Conservation (phyloP, 2,888 invertebrate genomes). For the Oxycera nigricornis region DNA sequence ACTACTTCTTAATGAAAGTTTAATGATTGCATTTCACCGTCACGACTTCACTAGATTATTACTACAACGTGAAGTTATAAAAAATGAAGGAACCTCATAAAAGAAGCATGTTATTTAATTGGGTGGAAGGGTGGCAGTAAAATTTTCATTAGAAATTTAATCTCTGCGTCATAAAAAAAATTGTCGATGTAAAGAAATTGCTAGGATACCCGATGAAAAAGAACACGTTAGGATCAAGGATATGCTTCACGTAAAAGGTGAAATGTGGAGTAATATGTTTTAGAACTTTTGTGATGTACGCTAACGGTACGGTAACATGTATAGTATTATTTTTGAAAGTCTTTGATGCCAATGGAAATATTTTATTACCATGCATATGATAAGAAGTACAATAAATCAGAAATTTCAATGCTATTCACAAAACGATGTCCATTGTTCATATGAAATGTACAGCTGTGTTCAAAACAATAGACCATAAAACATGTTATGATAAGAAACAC, state of each 20-base stretch:
- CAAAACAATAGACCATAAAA: too few relatives aligned
- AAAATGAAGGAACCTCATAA: constrained; percentile 17
- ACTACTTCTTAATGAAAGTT: constrained; percentile 24
- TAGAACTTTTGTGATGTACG: too few relatives aligned
- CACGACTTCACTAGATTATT: not conserved
- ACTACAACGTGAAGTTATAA: not conserved
- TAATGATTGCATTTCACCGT: not conserved
- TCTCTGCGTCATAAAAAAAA: constrained; percentile 41
- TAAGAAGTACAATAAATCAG: too few relatives aligned
- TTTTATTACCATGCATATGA: too few relatives aligned
- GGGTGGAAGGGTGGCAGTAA: constrained; percentile 34
- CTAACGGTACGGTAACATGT: too few relatives aligned
- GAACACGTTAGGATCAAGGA: not conserved
- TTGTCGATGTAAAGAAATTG: constrained; percentile 15
- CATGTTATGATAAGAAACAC: too few relatives aligned
- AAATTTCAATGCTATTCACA: too few relatives aligned
- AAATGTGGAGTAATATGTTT: too few relatives aligned
- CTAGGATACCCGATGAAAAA: not conserved
- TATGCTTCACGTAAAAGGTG: not conserved
- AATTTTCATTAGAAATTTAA: constrained; percentile 45
- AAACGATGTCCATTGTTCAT: too few relatives aligned
- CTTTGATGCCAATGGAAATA: too few relatives aligned
- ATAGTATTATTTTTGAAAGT: too few relatives aligned
- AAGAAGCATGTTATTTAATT: constrained; percentile 30
- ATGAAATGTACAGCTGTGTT: too few relatives aligned